Conservation (phyloP, 2,888 invertebrate species). For the Neoscelio sp. region DNA sequence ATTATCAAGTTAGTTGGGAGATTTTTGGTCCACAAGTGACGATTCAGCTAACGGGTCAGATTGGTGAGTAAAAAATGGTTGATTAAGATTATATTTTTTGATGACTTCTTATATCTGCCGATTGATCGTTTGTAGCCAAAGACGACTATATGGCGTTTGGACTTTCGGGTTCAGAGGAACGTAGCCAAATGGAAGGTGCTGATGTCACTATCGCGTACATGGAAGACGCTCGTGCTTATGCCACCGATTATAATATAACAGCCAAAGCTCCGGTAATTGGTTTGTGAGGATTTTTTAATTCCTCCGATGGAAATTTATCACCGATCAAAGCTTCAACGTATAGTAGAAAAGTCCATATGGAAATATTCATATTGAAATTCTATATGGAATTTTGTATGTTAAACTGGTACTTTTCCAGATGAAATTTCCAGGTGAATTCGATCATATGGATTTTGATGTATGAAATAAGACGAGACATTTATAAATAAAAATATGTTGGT, state of each 20-base stretch:
- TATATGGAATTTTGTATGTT: no score
- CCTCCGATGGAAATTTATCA: no score
- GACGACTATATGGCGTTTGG: slow-evolving; percentile 96
- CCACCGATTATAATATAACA: slow-evolving; percentile 93
- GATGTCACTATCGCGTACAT: slow-evolving; percentile 93
- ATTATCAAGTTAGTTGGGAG: slow-evolving; percentile 94
- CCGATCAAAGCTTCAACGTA: no score
- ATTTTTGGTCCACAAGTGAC: slow-evolving; percentile 95
- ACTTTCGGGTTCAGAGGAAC: slow-evolving; percentile 89
- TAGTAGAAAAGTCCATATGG: no score
- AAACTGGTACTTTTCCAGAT: no score
- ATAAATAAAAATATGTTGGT: no score
- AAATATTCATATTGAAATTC: no score
- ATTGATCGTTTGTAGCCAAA: no score
- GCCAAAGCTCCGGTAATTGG: slow-evolving; percentile 89
- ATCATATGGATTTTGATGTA: no score
- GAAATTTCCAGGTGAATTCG: no score
- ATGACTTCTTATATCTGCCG: no score
- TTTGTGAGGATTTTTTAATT: not conserved
- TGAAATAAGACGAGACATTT: no score
- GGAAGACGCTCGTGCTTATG: slow-evolving; percentile 89
- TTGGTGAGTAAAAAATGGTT: slow-evolving; percentile 81
- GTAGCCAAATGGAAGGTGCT: slow-evolving; percentile 92
- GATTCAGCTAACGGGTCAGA: slow-evolving; percentile 91
- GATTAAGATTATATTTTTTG: slow-evolving; percentile 55